Evolutionary conservation across 2,888 invertebrate species (phyloP).

Genomic region (Lepidochitona cinerea): DNA sequence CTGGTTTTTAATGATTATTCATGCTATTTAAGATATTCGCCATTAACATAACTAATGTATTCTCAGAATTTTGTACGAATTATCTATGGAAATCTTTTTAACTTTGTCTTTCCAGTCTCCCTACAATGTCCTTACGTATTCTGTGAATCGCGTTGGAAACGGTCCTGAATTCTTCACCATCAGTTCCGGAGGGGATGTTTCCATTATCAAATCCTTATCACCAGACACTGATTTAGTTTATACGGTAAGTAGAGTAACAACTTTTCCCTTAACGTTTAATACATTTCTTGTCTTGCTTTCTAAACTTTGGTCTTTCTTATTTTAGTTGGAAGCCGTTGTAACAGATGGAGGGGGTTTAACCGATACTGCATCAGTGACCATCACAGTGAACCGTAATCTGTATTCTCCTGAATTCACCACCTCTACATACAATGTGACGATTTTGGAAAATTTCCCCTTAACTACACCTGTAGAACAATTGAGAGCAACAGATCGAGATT

Average conservation of each 20-base stretch:
- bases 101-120: constrained; percentile 27
- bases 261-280: neutral
- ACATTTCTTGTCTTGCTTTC: neutral
- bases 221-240: constrained; percentile 35
- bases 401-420: constrained; percentile 45
- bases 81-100: too few relatives aligned
- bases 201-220: constrained; percentile 31
- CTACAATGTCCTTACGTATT: constrained; percentile 31
- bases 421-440: constrained; percentile 25
- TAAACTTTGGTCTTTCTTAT: neutral
- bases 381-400: constrained; percentile 57
- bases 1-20: too few relatives aligned
- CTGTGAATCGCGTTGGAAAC: constrained; percentile 37
- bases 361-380: constrained; percentile 44
- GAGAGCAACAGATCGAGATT: constrained; percentile 48
- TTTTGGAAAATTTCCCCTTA: constrained; percentile 51
- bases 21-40: too few relatives aligned
- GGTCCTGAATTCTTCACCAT: constrained; percentile 31
- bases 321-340: constrained; percentile 53
- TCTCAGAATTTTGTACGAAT: too few relatives aligned
- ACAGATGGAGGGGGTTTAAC: constrained; percentile 56
- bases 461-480: constrained; percentile 38
- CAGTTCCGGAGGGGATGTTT: constrained; percentile 29
- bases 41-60: too few relatives aligned
- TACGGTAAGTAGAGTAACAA: constrained; percentile 23